Percentiles rank a stretch among this genome's conserved stretches.
phyloP scores from a whole-genome alignment of 2,888 invertebrate species.

The Lepidocyrtoides sp. region DNA sequence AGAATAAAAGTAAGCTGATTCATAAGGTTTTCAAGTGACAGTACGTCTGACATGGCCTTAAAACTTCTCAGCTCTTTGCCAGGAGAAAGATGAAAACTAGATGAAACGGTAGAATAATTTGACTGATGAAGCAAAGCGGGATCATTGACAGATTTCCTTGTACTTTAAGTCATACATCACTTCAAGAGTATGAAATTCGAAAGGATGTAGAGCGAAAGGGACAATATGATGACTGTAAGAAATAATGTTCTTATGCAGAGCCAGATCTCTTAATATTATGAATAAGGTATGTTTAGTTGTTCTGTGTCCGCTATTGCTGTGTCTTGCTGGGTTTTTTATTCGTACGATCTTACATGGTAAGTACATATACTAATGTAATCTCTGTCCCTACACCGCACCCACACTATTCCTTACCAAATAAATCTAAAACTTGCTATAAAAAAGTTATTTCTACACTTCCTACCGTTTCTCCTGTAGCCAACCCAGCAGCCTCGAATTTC shows the following conservation, averaged over 20 bases:
- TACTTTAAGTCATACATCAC: constrained; percentile 8
- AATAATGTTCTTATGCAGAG: background rate
- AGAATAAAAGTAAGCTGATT: background rate
- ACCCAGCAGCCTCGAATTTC: too few species aligned
- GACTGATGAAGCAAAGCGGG: constrained; percentile 54
- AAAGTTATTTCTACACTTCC: too few species aligned
- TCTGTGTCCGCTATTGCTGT: background rate
- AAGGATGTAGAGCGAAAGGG: background rate
- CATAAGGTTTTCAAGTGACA: constrained; percentile 31
- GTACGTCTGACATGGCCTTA: constrained; percentile 62
- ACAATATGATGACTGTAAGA: constrained; percentile 18
- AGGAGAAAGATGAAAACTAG: background rate
- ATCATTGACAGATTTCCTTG: constrained; percentile 58
- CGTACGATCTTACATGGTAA: background rate
- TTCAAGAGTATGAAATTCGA: background rate
- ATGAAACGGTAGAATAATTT: constrained; percentile 46
- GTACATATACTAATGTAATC: too few species aligned
- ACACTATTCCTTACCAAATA: too few species aligned
- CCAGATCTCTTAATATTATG: too few species aligned
- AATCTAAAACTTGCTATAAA: too few species aligned
- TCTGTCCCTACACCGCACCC: too few species aligned
- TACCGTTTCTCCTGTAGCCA: too few species aligned
- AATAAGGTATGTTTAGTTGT: background rate
- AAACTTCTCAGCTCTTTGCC: constrained; percentile 33
- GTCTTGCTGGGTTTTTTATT: background rate